Conservation (phyloP, 2,113 vertebrate genomes). For the Notechis scutatus region DNA sequence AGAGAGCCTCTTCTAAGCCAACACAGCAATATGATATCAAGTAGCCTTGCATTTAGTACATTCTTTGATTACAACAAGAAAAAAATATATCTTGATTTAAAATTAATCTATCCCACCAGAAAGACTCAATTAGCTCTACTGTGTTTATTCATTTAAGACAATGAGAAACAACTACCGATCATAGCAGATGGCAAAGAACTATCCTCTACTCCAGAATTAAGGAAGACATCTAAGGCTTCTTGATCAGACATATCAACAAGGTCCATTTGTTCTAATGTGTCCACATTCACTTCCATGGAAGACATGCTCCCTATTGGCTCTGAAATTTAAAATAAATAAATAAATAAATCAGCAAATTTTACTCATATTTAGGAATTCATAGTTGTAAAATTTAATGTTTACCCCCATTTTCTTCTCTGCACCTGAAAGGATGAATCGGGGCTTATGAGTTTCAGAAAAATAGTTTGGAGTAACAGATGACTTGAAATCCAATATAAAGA, state of each 20-base stretch:
- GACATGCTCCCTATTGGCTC: constrained; percentile 88
- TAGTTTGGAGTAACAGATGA: not conserved
- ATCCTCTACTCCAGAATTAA: constrained; percentile 84
- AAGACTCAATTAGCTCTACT: not conserved
- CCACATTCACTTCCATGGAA: constrained; percentile 92
- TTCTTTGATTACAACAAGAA: not conserved
- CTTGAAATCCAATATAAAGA: not conserved
- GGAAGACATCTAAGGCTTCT: constrained; percentile 91
- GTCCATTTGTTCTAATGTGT: constrained; percentile 92
- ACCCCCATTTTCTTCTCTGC: not conserved
- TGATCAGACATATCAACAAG: constrained; percentile 88
- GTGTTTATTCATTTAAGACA: not conserved
- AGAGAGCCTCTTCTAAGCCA: not conserved
- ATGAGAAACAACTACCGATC: constrained; percentile 70
- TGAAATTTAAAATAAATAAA: constrained; percentile 52
- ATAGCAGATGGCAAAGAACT: constrained; percentile 69
- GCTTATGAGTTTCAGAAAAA: not conserved
- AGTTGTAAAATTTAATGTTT: not conserved
- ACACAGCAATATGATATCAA: not conserved
- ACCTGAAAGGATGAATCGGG: not conserved
- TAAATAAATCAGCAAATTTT: not conserved
- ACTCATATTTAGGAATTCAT: not conserved
- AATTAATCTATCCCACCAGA: not conserved
- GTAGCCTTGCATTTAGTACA: not conserved
- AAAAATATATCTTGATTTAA: not conserved